Percentiles rank a stretch among this genome's conserved stretches.
phyloP scores from a whole-genome alignment of 2,113 vertebrate species.

The pig (Sus scrofa) region T2T-Sscrofa CM000813.6:20712001-20712500 shows the following conservation, averaged over 20 bases:
- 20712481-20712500: not conserved
- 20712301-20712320: not conserved
- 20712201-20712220: not conserved
- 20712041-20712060: rapidly evolving
- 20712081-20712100: not conserved
- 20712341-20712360: not conserved
- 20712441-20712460: not conserved
- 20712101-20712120: not conserved
- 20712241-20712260: not conserved
- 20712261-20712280: not conserved
- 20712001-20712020: rapidly evolving
- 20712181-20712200: not conserved
- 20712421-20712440: not conserved
- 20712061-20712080: not conserved
- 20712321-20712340: not conserved
- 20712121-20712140: not conserved
- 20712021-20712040: too few relatives aligned
- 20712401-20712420: rapidly evolving
- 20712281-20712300: not conserved
- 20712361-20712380: rapidly evolving
- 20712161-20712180: not conserved
- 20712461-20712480: not conserved
- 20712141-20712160: not conserved
- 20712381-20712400: too few relatives aligned
- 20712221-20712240: not conserved